These are phyloP conservation scores for Brienomyrus longianalis DNA, from an alignment of 2,113 vertebrate species.

Conservation along the genomic window DNA sequence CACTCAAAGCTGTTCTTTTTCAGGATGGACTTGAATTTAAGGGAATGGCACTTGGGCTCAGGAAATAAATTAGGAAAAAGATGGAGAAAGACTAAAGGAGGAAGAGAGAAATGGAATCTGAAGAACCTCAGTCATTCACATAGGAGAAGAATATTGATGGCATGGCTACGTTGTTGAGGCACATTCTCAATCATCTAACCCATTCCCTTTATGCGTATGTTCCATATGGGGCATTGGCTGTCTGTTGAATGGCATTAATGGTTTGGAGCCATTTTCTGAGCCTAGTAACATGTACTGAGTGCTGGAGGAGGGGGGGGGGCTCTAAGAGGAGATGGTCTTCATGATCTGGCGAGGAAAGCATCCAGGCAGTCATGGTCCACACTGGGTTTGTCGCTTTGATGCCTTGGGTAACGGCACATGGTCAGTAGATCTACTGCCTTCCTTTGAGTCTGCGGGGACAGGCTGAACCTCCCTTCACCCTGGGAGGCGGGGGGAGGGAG, in stretches of 20 bases:
- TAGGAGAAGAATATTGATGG: neutral
- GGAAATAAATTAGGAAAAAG: neutral
- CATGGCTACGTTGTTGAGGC: neutral
- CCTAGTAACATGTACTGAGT: neutral
- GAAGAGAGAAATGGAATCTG: neutral
- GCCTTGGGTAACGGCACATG: neutral
- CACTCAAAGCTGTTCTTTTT: neutral
- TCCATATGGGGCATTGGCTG: neutral
- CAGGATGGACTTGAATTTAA: conserved; percentile 6
- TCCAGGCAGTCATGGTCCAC: neutral
- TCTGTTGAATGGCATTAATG: neutral
- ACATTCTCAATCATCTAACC: neutral
- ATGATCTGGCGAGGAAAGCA: too few relatives aligned
- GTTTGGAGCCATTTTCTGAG: neutral
- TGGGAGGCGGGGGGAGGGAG: neutral
- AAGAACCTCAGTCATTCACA: neutral
- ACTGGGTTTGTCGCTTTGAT: neutral
- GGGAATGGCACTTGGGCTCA: conserved; percentile 4
- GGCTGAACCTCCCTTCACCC: conserved; percentile 33
- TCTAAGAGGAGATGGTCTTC: neutral
- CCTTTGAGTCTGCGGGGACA: conserved; percentile 23
- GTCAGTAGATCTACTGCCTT: conserved; percentile 14
- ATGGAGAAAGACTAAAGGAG: neutral
- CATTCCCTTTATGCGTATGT: neutral
- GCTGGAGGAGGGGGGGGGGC: neutral